Conservation (phyloP, 2,797 vertebrate species). For the Arrhamphus sclerolepis region DNA sequence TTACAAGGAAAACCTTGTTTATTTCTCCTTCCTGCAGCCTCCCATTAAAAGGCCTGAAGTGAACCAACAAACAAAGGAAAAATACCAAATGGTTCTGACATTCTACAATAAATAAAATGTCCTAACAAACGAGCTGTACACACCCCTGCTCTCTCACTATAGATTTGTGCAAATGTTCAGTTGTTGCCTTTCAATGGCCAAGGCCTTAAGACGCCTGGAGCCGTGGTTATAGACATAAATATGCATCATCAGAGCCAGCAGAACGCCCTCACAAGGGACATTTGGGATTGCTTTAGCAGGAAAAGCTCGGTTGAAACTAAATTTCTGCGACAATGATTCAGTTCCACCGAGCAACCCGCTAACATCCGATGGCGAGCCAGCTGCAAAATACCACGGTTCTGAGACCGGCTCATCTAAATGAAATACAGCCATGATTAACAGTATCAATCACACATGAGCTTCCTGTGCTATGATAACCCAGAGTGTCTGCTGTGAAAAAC, state of each 20-base stretch:
- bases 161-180: constrained; percentile 62
- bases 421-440: constrained; percentile 11
- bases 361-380: neutral
- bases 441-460: constrained; percentile 5
- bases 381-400: too few species aligned
- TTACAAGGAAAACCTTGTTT: neutral
- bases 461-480: constrained; percentile 11
- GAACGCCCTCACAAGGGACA: constrained; percentile 1
- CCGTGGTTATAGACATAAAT: constrained; percentile 42
- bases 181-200: constrained; percentile 23
- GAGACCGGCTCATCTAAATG: neutral
- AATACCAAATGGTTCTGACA: constrained; percentile 34
- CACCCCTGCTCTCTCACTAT: constrained; percentile 33
- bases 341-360: neutral
- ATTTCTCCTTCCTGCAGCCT: constrained; percentile 6
- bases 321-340: neutral
- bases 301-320: constrained; percentile 12
- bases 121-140: constrained; percentile 42
- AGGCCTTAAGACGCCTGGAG: constrained; percentile 45
- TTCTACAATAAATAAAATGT: constrained; percentile 61
- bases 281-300: neutral
- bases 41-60: constrained; percentile 12
- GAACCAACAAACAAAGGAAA: constrained; percentile 9
- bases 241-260: constrained; percentile 18
- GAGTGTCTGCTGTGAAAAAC: constrained; percentile 12